Evolutionary conservation across 2,888 invertebrate genomes (phyloP).

Genomic region (Eilema griseolum): DNA sequence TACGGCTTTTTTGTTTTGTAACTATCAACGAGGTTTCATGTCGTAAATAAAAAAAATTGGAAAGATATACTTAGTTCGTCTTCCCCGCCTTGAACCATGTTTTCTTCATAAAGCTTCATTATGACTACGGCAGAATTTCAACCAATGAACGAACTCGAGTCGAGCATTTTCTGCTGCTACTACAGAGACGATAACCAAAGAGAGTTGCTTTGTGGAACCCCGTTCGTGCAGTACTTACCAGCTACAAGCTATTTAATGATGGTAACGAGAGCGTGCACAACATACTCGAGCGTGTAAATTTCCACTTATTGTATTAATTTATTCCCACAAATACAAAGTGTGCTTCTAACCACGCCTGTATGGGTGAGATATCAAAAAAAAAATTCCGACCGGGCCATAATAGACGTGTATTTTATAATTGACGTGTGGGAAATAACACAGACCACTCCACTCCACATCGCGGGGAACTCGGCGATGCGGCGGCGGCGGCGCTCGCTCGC

Average conservation of each 20-base stretch:
- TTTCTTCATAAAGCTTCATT: neutral
- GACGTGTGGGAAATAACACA: conserved; percentile 26
- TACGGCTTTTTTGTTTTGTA: too few relatives aligned
- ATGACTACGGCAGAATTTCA: too few relatives aligned
- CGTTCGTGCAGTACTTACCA: too few relatives aligned
- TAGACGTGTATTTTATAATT: conserved; percentile 25
- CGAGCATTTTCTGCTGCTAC: neutral
- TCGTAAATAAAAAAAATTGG: too few relatives aligned
- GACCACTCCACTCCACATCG: conserved; percentile 4
- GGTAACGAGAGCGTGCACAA: neutral
- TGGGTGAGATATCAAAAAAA: conserved; percentile 8
- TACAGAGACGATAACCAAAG: neutral
- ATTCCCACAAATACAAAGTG: conserved; percentile 10
- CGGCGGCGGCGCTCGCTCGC: conserved; percentile 10
- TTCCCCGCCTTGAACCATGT: neutral
- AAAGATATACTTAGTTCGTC: neutral
- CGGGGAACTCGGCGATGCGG: conserved; percentile 12
- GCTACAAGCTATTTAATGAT: neutral
- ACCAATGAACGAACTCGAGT: neutral
- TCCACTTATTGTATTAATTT: conserved; percentile 5
- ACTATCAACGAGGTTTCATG: too few relatives aligned
- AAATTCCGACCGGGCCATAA: conserved; percentile 9
- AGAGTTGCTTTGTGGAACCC: too few relatives aligned
- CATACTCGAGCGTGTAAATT: neutral
- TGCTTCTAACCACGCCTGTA: conserved; percentile 7